Percentiles rank a stretch among this genome's conserved stretches.
phyloP scores from a whole-genome alignment of 92 coral and sea anemone species.

The Porites evermanni region DNA sequence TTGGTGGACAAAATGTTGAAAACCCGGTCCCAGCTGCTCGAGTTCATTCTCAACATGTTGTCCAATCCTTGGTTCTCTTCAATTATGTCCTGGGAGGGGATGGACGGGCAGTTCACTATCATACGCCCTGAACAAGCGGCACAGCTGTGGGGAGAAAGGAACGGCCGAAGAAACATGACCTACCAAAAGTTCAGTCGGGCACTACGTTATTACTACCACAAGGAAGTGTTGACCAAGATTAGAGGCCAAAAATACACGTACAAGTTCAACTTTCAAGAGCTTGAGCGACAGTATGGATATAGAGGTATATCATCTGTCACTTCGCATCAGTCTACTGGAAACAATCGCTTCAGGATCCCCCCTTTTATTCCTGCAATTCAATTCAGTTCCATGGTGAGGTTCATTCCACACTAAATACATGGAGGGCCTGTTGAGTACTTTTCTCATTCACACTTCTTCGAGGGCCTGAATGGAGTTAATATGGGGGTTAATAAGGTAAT shows the following conservation, averaged over 20 bases:
- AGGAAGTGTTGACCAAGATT: not conserved
- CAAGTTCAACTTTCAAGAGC: conserved; percentile 5
- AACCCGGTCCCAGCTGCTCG: conserved; percentile 5
- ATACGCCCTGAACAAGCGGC: not conserved
- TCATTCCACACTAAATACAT: no score
- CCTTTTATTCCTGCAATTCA: not conserved
- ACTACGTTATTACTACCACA: conserved; percentile 18
- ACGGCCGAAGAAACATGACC: conserved; percentile 16
- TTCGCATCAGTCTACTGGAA: not conserved
- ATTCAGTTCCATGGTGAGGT: no score
- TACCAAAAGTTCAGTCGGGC: conserved; percentile 11
- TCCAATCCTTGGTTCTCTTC: conserved; percentile 1
- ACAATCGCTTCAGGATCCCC: not conserved
- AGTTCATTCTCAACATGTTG: conserved; percentile 7
- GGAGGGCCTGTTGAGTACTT: no score
- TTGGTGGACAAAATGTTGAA: not conserved
- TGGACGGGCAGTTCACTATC: conserved; percentile 7
- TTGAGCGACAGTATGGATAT: not conserved
- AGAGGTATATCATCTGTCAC: not conserved
- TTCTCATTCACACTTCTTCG: no score
- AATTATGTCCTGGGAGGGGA: conserved; percentile 18
- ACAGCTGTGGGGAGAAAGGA: conserved; percentile 16
- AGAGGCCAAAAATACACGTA: not conserved
- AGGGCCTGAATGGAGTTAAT: no score
- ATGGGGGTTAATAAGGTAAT: no score